phyloP scores from a whole-genome alignment of 2,888 invertebrate genomes.

The Ommatoiulus sabulosus region DNA sequence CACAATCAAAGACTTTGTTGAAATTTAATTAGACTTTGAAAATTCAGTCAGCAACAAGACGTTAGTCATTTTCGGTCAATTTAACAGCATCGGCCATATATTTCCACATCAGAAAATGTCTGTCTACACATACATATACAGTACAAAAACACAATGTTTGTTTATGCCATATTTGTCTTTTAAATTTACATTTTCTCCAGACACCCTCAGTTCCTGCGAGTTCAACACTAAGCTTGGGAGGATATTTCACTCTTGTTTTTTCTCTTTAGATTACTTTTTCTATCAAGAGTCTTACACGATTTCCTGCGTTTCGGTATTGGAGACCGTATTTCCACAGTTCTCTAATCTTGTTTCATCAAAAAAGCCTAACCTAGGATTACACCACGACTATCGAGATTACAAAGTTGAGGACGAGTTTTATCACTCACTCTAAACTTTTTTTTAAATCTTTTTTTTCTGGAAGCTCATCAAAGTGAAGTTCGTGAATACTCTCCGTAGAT shows the following conservation, averaged over 20 bases:
- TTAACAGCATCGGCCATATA: no score
- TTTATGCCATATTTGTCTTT: no score
- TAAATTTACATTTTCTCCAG: background rate
- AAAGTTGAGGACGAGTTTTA: background rate
- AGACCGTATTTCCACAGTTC: background rate
- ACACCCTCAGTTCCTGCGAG: background rate
- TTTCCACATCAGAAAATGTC: no score
- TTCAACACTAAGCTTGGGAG: background rate
- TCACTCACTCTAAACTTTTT: background rate
- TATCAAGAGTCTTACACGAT: conserved; percentile 1
- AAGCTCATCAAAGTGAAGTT: background rate
- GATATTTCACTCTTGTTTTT: background rate
- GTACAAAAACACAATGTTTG: no score
- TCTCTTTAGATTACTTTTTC: conserved; percentile 29
- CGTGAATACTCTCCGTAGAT: background rate
- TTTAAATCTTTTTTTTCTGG: background rate
- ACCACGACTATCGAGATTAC: background rate
- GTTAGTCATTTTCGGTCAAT: no score
- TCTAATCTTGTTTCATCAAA: conserved; percentile 14
- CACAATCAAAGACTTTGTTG: no score
- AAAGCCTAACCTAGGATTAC: conserved; percentile 18
- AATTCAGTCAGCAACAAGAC: no score
- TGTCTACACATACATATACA: no score
- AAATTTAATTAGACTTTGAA: no score
- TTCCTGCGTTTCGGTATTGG: background rate